Percentiles rank a stretch among this genome's conserved stretches.
These are phyloP conservation scores for Rhinoptilus africanus DNA, from an alignment of 2,113 vertebrate species.

Conservation along the genomic window DNA sequence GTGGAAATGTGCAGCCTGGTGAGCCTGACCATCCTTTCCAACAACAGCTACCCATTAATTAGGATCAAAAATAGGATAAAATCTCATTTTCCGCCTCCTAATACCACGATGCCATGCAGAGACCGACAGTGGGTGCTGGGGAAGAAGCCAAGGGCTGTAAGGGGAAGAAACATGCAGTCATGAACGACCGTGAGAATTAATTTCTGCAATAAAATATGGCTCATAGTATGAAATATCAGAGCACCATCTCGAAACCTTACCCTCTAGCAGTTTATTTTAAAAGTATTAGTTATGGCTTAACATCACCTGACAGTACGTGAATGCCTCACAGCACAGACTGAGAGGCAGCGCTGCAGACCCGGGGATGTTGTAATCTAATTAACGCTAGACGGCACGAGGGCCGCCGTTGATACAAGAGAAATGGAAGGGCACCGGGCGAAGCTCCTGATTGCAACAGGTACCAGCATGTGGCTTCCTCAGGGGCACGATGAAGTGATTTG, in stretches of 20 bases:
- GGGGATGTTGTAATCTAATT: neutral
- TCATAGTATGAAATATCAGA: neutral
- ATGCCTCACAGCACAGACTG: neutral
- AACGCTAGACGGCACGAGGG: fast-evolving
- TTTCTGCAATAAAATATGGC: neutral
- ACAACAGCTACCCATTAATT: neutral
- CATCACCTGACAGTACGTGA: neutral
- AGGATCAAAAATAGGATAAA: neutral
- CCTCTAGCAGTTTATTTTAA: neutral
- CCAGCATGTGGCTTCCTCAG: neutral
- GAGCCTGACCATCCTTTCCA: neutral
- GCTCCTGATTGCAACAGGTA: neutral
- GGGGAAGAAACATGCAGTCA: neutral
- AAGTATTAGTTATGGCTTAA: slow-evolving; percentile 1
- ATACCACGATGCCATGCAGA: neutral
- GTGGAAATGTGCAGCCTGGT: neutral
- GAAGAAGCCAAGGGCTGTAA: neutral
- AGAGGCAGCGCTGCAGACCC: neutral
- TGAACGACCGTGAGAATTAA: slow-evolving; percentile 7
- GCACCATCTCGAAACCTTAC: neutral
- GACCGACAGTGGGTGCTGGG: neutral
- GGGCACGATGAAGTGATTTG: neutral
- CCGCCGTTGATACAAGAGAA: neutral
- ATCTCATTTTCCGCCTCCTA: neutral
- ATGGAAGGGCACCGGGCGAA: neutral